Evolutionary conservation across 2,888 invertebrate genomes (phyloP).

Genomic region (Octonoba sinensis): DNA sequence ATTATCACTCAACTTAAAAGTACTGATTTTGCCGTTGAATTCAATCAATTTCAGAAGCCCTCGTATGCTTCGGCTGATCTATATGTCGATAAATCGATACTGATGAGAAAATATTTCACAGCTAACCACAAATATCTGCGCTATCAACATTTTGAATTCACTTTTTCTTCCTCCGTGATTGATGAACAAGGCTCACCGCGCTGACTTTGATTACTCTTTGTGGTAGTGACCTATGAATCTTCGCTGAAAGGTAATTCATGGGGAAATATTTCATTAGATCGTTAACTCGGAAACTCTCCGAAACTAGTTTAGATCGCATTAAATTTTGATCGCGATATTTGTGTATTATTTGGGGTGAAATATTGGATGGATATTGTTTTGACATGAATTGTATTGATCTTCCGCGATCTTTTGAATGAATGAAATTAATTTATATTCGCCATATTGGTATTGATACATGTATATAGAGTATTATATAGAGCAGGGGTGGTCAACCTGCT

Average conservation of each 20-base stretch:
- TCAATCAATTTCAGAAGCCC: constrained; percentile 10
- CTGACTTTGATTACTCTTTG: constrained; percentile 34
- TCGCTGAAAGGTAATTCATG: not conserved
- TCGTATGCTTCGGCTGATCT: constrained; percentile 31
- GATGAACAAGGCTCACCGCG: constrained; percentile 25
- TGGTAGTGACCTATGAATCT: constrained; percentile 28
- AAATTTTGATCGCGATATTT: no score
- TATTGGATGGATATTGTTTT: no score
- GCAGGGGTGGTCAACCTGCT: no score
- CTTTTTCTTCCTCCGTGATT: constrained; percentile 21
- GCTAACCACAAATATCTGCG: constrained; percentile 22
- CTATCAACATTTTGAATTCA: constrained; percentile 14
- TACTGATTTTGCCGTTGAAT: constrained; percentile 4
- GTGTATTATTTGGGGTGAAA: no score
- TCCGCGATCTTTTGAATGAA: no score
- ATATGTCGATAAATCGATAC: constrained; percentile 46
- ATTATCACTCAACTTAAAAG: no score
- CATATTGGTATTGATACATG: no score
- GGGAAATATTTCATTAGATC: constrained; percentile 4
- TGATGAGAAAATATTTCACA: constrained; percentile 31
- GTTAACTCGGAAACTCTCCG: no score
- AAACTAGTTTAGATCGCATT: no score
- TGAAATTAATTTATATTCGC: no score
- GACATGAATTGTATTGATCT: no score
- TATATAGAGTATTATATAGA: no score